phyloP scores from a whole-genome alignment of 2,888 invertebrate species.

The Dichetophora obliterata region DNA sequence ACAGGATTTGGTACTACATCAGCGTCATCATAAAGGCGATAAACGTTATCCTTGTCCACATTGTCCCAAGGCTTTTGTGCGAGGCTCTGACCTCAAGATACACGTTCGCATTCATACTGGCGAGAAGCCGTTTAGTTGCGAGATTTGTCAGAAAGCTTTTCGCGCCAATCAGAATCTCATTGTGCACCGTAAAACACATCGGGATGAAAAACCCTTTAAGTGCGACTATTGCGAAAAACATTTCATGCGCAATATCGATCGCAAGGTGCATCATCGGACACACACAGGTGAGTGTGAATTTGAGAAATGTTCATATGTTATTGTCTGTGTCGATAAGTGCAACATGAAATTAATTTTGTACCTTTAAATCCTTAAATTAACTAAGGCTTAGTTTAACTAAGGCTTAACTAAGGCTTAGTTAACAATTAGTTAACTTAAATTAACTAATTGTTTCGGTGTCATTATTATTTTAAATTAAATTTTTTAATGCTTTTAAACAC shows the following conservation, averaged over 20 bases:
- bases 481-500: too few relatives aligned
- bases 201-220: conserved; percentile 62
- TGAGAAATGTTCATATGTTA: neutral
- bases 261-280: conserved; percentile 64
- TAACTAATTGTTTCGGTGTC: too few relatives aligned
- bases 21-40: conserved; percentile 65
- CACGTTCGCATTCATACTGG: conserved; percentile 65
- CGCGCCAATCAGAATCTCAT: conserved; percentile 66
- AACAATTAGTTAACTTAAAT: too few relatives aligned
- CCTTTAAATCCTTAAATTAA: too few relatives aligned
- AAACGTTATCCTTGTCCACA: conserved; percentile 61
- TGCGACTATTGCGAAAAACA: conserved; percentile 66
- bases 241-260: conserved; percentile 65
- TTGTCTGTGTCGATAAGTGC: too few relatives aligned
- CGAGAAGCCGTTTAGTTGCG: conserved; percentile 64
- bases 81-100: conserved; percentile 64
- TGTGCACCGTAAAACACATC: conserved; percentile 64
- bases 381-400: too few relatives aligned
- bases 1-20: conserved; percentile 62
- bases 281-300: conserved; percentile 59
- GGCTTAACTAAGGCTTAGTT: too few relatives aligned
- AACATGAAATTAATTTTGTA: neutral
- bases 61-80: conserved; percentile 65
- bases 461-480: too few relatives aligned
- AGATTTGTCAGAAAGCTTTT: conserved; percentile 62